phyloP scores from a whole-genome alignment of 2,888 invertebrate genomes.

The Coelopa pilipes region DNA sequence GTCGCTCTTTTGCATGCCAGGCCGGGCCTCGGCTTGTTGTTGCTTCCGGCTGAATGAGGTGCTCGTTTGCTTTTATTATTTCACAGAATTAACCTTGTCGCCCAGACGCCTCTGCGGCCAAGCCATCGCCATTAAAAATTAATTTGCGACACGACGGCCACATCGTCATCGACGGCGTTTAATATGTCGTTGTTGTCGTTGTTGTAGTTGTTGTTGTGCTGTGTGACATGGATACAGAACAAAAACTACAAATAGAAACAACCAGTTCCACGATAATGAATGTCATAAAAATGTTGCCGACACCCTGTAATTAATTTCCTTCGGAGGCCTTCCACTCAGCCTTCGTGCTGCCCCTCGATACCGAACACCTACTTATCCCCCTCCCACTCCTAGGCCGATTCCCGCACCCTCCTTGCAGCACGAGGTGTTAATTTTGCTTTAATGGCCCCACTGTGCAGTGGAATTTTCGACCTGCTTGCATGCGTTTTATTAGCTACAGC shows the following conservation, averaged over 20 bases:
- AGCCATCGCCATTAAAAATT: conserved; percentile 29
- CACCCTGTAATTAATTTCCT: conserved; percentile 22
- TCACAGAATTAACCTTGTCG: conserved; percentile 53
- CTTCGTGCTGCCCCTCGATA: too few relatives aligned
- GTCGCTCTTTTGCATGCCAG: too few relatives aligned
- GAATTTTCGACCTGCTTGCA: too few relatives aligned
- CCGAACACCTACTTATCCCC: too few relatives aligned
- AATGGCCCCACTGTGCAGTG: too few relatives aligned
- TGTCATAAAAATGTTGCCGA: neutral
- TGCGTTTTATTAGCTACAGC: too few relatives aligned
- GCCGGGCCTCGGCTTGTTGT: too few relatives aligned
- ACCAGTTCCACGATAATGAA: neutral
- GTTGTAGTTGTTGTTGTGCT: neutral
- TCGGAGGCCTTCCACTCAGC: too few relatives aligned
- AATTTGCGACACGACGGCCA: conserved; percentile 23
- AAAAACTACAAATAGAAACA: neutral
- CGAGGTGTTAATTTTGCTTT: too few relatives aligned
- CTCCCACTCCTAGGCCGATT: too few relatives aligned
- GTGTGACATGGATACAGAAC: neutral
- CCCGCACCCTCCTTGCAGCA: too few relatives aligned
- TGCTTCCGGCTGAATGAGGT: conserved; percentile 18
- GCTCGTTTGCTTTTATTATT: conserved; percentile 62
- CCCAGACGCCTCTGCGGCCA: conserved; percentile 13
- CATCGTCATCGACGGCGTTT: too few relatives aligned
- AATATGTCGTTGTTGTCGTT: neutral